phyloP scores from a whole-genome alignment of 2,797 vertebrate species.

The Pangasius mekongensis region DNA sequence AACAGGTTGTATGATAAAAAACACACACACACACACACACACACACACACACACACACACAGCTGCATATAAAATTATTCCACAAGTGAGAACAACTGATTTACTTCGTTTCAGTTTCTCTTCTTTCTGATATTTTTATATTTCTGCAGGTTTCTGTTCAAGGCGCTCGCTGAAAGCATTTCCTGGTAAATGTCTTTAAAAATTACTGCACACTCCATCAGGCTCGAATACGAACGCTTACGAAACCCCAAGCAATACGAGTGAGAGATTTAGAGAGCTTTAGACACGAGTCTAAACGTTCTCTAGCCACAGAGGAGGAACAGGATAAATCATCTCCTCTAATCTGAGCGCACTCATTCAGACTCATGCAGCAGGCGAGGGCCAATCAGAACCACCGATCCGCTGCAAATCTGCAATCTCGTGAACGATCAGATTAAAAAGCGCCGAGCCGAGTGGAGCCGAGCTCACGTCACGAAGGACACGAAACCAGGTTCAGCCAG shows the following conservation, averaged over 20 bases:
- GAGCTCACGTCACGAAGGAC: too few relatives aligned
- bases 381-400: neutral
- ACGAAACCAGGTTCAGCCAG: too few relatives aligned
- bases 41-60: neutral
- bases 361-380: neutral
- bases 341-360: neutral
- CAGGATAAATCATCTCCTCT: neutral
- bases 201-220: neutral
- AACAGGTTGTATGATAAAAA: neutral
- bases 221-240: too few relatives aligned
- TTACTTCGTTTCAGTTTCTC: neutral
- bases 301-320: neutral
- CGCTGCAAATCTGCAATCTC: neutral
- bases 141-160: neutral
- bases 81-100: neutral
- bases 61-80: too few relatives aligned
- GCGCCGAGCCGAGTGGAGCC: too few relatives aligned
- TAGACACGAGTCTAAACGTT: neutral
- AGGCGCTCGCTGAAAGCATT: neutral
- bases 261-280: neutral
- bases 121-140: neutral
- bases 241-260: too few relatives aligned
- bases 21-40: constrained; percentile 7
- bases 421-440: too few relatives aligned
- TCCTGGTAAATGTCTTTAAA: neutral